A percentile compares a stretch with the other conserved stretches of the same genome.
phyloP scores from a whole-genome alignment of 2,888 invertebrate genomes.

The Drosophila nr. perissopoda region DNA sequence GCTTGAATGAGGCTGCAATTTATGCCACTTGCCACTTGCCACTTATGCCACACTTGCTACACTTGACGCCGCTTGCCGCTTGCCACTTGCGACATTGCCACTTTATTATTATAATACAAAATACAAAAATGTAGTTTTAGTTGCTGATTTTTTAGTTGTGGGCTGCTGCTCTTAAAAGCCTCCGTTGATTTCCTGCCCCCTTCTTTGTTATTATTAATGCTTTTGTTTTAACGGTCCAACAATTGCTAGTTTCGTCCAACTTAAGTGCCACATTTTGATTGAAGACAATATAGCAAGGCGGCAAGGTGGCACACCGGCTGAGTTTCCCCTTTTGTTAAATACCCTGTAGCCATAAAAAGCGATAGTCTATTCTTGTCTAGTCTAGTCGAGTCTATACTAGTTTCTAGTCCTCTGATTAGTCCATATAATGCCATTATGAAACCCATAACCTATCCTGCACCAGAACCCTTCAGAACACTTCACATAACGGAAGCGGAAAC shows the following conservation, averaged over 20 bases:
- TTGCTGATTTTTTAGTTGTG: conserved; percentile 37
- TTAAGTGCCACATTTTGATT: conserved; percentile 3
- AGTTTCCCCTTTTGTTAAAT: neutral
- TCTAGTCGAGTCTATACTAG: neutral
- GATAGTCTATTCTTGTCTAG: neutral
- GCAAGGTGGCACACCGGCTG: neutral
- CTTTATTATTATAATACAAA: conserved; percentile 78
- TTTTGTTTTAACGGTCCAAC: conserved; percentile 31
- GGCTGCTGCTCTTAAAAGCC: conserved; percentile 22
- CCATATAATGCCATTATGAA: neutral
- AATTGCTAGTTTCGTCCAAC: conserved; percentile 26
- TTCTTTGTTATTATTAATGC: neutral
- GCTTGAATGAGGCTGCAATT: conserved; percentile 79
- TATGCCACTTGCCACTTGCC: conserved; percentile 76
- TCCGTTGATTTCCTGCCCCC: conserved; percentile 35
- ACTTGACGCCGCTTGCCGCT: conserved; percentile 71
- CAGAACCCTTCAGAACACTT: neutral
- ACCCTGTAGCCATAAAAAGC: neutral
- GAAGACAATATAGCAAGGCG: neutral
- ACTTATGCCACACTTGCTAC: conserved; percentile 55
- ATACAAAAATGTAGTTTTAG: conserved; percentile 41
- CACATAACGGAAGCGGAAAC: neutral
- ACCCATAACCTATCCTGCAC: neutral
- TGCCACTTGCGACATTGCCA: conserved; percentile 72
- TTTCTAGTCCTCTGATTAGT: neutral